phyloP scores from a whole-genome alignment of 2,888 invertebrate species.

The Galerucella calmariensis region DNA sequence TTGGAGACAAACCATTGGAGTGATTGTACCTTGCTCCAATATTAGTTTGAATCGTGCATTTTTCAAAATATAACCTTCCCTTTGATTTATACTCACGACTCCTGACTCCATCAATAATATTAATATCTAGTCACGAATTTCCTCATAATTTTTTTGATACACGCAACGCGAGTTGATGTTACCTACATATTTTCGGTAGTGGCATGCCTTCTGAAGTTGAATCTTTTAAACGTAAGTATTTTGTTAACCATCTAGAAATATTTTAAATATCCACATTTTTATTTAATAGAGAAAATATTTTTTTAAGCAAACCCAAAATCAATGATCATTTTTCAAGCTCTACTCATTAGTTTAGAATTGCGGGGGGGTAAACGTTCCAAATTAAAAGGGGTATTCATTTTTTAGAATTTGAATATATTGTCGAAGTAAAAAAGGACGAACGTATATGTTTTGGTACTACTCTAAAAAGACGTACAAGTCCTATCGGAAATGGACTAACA shows the following conservation, averaged over 20 bases:
- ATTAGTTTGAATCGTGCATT: constrained; percentile 27
- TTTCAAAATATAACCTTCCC: constrained; percentile 25
- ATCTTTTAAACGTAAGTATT: constrained; percentile 22
- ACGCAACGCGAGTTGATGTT: constrained; percentile 40
- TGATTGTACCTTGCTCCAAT: constrained; percentile 34
- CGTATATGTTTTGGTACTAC: constrained; percentile 59
- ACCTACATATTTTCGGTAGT: constrained; percentile 16
- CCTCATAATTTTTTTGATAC: constrained; percentile 36
- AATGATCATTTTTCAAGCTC: no score
- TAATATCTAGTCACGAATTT: constrained; percentile 46
- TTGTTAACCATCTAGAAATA: not conserved
- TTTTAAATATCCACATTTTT: not conserved
- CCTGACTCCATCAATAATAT: constrained; percentile 44
- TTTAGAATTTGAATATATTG: constrained; percentile 60
- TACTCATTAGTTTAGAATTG: no score
- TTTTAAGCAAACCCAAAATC: no score
- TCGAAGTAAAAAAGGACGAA: constrained; percentile 54
- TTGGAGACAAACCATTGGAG: constrained; percentile 8
- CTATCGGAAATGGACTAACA: constrained; percentile 55
- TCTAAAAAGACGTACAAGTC: constrained; percentile 52
- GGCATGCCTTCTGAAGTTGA: constrained; percentile 20
- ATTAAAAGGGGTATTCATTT: constrained; percentile 12
- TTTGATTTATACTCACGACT: constrained; percentile 34
- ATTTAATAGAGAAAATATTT: not conserved
- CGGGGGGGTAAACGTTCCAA: no score